Evolutionary conservation across 2,888 invertebrate species (phyloP).

Genomic region (Xylophagus ater): DNA sequence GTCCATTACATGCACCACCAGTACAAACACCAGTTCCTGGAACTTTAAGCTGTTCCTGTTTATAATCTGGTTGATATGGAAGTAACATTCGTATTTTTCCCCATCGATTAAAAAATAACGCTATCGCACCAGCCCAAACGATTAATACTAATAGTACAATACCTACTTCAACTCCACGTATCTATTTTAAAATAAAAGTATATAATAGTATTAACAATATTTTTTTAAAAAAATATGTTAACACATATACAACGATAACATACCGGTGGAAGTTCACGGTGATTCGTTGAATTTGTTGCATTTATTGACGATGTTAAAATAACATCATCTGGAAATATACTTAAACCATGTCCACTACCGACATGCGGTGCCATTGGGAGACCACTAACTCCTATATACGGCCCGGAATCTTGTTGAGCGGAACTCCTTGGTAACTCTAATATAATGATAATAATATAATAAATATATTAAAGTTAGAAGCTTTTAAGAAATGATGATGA

Average conservation of each 20-base stretch:
- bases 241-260: too few species aligned
- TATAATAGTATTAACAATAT: neutral
- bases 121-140: slow-evolving; percentile 79
- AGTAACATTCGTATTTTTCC: slow-evolving; percentile 83
- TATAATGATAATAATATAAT: too few species aligned
- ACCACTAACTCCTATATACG: slow-evolving; percentile 34
- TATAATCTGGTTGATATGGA: slow-evolving; percentile 86
- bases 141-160: slow-evolving; percentile 72
- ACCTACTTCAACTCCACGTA: slow-evolving; percentile 82
- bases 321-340: slow-evolving; percentile 25
- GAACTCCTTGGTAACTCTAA: slow-evolving; percentile 69
- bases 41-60: slow-evolving; percentile 74
- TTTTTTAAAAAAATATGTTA: slow-evolving; percentile 4
- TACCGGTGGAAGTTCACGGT: slow-evolving; percentile 39
- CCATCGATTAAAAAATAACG: slow-evolving; percentile 79
- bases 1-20: slow-evolving; percentile 47
- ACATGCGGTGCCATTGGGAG: slow-evolving; percentile 40
- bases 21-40: slow-evolving; percentile 61
- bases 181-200: slow-evolving; percentile 40
- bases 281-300: slow-evolving; percentile 27
- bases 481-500: too few species aligned
- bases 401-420: slow-evolving; percentile 59
- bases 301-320: slow-evolving; percentile 9
- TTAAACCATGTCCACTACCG: slow-evolving; percentile 24
- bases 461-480: slow-evolving; percentile 7